phyloP scores from a whole-genome alignment of 2,888 invertebrate genomes.

The Yponomeuta malinellus region DNA sequence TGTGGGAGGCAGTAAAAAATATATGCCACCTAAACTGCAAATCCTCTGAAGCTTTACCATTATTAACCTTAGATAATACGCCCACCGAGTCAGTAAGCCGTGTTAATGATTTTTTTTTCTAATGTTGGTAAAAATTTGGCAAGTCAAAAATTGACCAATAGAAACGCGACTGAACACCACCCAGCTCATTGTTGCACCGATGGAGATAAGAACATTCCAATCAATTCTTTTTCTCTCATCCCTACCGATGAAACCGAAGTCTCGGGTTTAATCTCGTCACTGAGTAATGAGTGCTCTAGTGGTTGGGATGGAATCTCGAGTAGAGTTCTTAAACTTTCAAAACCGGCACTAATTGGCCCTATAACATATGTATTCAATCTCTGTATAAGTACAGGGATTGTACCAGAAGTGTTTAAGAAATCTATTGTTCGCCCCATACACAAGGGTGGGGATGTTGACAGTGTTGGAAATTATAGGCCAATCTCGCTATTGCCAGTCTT shows the following conservation, averaged over 20 bases:
- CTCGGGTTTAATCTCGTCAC: background rate
- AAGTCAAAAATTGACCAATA: too few species aligned
- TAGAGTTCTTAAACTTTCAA: background rate
- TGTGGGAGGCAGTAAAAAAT: too few species aligned
- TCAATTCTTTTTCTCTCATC: background rate
- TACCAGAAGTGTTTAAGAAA: constrained; percentile 9
- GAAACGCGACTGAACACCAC: too few species aligned
- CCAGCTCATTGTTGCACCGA: too few species aligned
- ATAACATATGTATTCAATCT: constrained; percentile 9
- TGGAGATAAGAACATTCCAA: too few species aligned
- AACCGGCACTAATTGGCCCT: background rate
- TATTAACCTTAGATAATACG: background rate
- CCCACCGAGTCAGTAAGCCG: background rate
- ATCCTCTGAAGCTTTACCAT: too few species aligned
- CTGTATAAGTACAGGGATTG: background rate
- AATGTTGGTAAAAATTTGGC: too few species aligned
- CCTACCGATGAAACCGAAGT: constrained; percentile 2
- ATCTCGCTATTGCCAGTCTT: constrained; percentile 11
- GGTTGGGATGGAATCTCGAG: constrained; percentile 6
- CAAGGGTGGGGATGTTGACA: constrained; percentile 2
- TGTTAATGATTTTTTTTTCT: too few species aligned
- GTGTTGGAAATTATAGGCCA: constrained; percentile 13
- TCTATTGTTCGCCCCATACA: constrained; percentile 6
- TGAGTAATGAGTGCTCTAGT: background rate
- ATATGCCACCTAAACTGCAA: too few species aligned